Conservation (phyloP, 1,140 invertebrate species). For the Cyrtorhinus lividipennis region DNA sequence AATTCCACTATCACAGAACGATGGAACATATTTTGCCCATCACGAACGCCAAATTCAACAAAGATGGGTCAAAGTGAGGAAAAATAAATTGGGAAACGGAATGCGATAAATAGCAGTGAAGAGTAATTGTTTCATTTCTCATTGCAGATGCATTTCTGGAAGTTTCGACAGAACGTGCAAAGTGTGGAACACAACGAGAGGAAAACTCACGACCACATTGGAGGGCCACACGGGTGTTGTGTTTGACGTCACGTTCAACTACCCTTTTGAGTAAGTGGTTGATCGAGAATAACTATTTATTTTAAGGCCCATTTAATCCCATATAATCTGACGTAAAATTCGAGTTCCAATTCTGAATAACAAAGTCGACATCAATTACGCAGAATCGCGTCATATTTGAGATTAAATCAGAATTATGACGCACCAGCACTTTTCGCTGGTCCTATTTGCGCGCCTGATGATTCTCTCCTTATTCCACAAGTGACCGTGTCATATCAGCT, state of each 20-base stretch:
- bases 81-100: too few relatives aligned
- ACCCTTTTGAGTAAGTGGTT: conserved; percentile 48
- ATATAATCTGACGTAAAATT: too few relatives aligned
- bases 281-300: not conserved
- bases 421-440: too few relatives aligned
- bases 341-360: too few relatives aligned
- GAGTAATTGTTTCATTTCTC: not conserved
- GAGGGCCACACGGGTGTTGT: conserved; percentile 66
- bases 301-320: too few relatives aligned
- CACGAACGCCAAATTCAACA: conserved; percentile 62
- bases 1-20: conserved; percentile 49
- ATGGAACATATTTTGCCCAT: conserved; percentile 38
- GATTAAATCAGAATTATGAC: too few relatives aligned
- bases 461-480: too few relatives aligned
- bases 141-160: conserved; percentile 55
- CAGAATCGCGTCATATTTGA: too few relatives aligned
- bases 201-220: conserved; percentile 49
- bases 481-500: conserved; percentile 57
- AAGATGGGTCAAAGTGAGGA: conserved; percentile 44
- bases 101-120: not conserved
- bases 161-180: conserved; percentile 77
- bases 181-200: conserved; percentile 60
- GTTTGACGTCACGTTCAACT: conserved; percentile 60
- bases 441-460: too few relatives aligned
- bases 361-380: too few relatives aligned